A percentile compares a stretch with the other conserved stretches of the same genome.
Evolutionary conservation across 2,888 invertebrate genomes (phyloP).

Genomic region (Brassicogethes aeneus): DNA sequence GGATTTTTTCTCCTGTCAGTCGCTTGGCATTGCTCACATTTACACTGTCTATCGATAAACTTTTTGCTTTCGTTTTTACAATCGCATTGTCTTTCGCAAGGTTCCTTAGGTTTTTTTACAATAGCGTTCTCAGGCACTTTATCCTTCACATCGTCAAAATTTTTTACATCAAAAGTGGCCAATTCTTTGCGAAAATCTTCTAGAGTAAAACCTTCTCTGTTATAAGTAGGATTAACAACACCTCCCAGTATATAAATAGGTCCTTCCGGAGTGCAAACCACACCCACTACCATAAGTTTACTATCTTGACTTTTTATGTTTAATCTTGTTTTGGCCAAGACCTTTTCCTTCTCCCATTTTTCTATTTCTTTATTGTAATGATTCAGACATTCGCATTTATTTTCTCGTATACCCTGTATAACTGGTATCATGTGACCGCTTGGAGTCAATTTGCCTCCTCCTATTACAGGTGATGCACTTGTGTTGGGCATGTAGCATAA

Average conservation of each 20-base stretch:
- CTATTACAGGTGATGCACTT: slow-evolving; percentile 19
- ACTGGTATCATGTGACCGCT: slow-evolving; percentile 14
- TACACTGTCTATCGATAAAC: not conserved
- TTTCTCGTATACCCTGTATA: slow-evolving; percentile 18
- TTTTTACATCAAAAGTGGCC: not conserved
- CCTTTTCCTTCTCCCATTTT: slow-evolving; percentile 19
- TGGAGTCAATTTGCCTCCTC: slow-evolving; percentile 18
- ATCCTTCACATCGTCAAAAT: not conserved
- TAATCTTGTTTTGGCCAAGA: slow-evolving; percentile 16
- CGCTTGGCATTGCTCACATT: not conserved
- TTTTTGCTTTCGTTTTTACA: not conserved
- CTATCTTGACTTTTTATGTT: slow-evolving; percentile 16
- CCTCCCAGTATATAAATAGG: slow-evolving; percentile 7
- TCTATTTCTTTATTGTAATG: slow-evolving; percentile 17
- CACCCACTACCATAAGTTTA: slow-evolving; percentile 23
- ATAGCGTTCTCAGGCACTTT: not conserved
- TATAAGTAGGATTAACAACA: not conserved
- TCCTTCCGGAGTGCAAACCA: slow-evolving; percentile 15
- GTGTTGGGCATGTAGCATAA: slow-evolving; percentile 11
- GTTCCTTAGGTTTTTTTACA: not conserved
- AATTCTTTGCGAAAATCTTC: not conserved
- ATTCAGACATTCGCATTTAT: slow-evolving; percentile 19
- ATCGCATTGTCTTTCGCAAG: not conserved
- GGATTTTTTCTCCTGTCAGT: not conserved
- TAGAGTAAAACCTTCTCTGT: not conserved